Base-by-base conservation (phyloP, 1,140 invertebrate species). In the Papilio aristodemus region DNA sequence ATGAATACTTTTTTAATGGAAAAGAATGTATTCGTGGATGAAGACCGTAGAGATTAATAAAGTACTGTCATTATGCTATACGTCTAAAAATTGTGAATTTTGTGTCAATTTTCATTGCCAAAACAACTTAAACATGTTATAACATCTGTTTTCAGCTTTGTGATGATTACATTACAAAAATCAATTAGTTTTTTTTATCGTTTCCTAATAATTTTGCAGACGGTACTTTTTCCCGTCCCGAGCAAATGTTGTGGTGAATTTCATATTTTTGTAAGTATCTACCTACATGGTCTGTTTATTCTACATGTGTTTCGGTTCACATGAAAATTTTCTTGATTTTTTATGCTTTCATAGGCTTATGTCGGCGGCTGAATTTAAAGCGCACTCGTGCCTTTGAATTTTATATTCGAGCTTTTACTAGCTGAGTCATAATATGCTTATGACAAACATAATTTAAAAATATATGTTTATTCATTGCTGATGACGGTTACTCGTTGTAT, bases 201-300 rank as follows among this genome's bases (percentile, higher is more conserved):
- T 6, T 32, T 32, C 2, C 27, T 36, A 36, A 14, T 58, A 66
- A 39, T 67, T 81, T 71, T 90, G 75, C 77, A 50, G 38, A 71
- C 84, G 19, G 70, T 91, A 83, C 70, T 71, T 71, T 69, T 81
- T 78, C 80, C 77, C 79, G 84, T 88, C 82, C 86, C 86, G 69
- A 78, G 84, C 83, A 91, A 91, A 91, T 90, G 87, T 89, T 90
- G 87, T 89, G 87, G 89, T 90, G 89, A 91, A 91, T 91, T 90
- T 91, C 89, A 91, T 91, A 91, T 91, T 91, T 91, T 91, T 91
- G 89, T 89, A 88, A 91, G 89, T 91, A 91, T 91, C 87, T 91
- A 88, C 89, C 86, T 91, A 83, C 88, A 81, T 78, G 81, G 87
- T 87, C 83, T 90, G 89, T 89, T 90, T 91, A 91, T 90, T 90